Evolutionary conservation across 2,888 invertebrate species (phyloP), one percentile per base, ranked within the genome.

Genomic region (Mystacides longicornis): DNA sequence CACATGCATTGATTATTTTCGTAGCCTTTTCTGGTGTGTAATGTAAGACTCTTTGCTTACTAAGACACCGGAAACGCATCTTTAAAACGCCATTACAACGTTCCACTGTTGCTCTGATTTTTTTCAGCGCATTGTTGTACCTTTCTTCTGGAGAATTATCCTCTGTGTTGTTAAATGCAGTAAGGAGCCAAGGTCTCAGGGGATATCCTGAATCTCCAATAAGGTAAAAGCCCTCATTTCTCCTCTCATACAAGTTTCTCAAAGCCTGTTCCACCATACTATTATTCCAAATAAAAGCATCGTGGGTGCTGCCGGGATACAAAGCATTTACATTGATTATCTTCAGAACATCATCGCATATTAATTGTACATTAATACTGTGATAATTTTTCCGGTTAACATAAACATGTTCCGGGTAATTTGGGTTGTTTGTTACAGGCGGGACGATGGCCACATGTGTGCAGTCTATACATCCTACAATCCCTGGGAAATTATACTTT

Each of bases 1-100:
- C 43, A 43, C 43, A 43, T 18, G 43, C 43, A n/a, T 43, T 43
- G 43, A 43, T 43, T 14, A 43, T 43, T 43, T 43, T 43, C 16
- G 43, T 43, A 11, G 43, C 43, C 43, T 43, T 43, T 43, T 43
- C 43, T 43, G 43, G 43, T 43, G 43, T 43, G 43, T 43, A 43
- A 18, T 43, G 43, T 18, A 43, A 43, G 5, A 43, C 16, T n/a
- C 43, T 43, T 18, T 43, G 16, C 16, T 43, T 43, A 16, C 43
- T 16, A 4, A 43, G 43, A 18, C 43, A 43, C 14, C 43, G 43
- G 18, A 43, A 43, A 11, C 43, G 14, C 43, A 43, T 43, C 18
- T 43, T 43, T 43, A 43, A 43, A 5, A 43, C 43, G 18, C 43
- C 43, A 43, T 43, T 43, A 16, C 16, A 43, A 4, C 43, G 43